These are phyloP conservation scores for Dolomedes plantarius DNA, from an alignment of 2,888 invertebrate species.

Conservation along the genomic window DNA sequence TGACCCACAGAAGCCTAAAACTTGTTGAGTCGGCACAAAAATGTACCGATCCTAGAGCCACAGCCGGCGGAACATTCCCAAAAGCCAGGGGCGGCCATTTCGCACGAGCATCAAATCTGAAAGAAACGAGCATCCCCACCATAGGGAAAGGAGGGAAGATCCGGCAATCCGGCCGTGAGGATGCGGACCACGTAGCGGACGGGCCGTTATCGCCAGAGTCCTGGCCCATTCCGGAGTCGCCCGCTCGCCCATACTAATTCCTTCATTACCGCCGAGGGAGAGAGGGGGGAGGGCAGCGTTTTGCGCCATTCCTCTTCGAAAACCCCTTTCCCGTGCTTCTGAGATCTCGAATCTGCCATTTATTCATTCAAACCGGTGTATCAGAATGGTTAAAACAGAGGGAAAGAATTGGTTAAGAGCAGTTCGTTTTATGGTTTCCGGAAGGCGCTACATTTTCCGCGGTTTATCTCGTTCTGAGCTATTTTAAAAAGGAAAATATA, in stretches of 20 bases:
- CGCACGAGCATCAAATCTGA: slow-evolving; percentile 30
- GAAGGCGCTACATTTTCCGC: too few species aligned
- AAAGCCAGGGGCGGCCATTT: background rate
- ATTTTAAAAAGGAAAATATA: too few species aligned
- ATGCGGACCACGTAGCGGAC: slow-evolving; percentile 51
- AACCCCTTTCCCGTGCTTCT: background rate
- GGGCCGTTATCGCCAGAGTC: slow-evolving; percentile 46
- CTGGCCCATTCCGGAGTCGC: slow-evolving; percentile 26
- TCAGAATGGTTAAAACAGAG: too few species aligned
- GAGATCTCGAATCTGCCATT: background rate
- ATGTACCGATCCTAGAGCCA: background rate
- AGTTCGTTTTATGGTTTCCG: too few species aligned
- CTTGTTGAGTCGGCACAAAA: slow-evolving; percentile 16
- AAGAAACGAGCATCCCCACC: background rate
- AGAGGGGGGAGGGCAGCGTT: background rate
- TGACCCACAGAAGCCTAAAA: background rate
- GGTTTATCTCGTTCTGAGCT: too few species aligned
- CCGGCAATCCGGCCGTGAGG: slow-evolving; percentile 15
- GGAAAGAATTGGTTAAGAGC: too few species aligned
- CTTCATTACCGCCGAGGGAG: slow-evolving; percentile 20
- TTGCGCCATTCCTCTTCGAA: background rate
- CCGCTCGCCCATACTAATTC: slow-evolving; percentile 51
- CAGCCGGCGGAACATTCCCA: slow-evolving; percentile 1
- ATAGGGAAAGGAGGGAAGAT: background rate
- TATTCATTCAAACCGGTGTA: background rate